phyloP scores from a whole-genome alignment of 2,888 invertebrate genomes.

The Sesamia inferens region DNA sequence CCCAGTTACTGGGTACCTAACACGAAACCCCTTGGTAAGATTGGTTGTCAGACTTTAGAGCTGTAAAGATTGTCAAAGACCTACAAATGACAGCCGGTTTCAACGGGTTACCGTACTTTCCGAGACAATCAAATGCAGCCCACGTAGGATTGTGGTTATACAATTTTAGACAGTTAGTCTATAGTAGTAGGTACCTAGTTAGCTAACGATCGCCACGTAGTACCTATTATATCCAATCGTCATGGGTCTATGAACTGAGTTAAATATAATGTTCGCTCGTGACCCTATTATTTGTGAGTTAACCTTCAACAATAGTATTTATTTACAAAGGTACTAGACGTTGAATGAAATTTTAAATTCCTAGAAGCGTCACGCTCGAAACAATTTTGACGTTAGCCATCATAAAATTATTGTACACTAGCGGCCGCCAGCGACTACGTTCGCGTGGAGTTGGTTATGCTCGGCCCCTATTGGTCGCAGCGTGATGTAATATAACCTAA shows the following conservation, averaged over 20 bases:
- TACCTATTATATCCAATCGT: conserved; percentile 23
- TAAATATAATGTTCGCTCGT: conserved; percentile 31
- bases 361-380: background rate
- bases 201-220: background rate
- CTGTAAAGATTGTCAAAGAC: no score
- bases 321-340: conserved; percentile 23
- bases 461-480: no score
- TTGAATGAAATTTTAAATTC: conserved; percentile 3
- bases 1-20: no score
- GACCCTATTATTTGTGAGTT: conserved; percentile 49
- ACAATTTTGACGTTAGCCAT: background rate
- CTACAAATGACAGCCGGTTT: no score
- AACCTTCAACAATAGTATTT: conserved; percentile 47
- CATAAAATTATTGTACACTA: background rate
- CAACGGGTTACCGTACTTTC: no score
- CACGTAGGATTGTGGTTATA: background rate
- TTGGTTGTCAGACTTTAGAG: no score
- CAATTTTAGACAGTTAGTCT: background rate
- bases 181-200: background rate
- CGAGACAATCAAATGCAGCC: background rate
- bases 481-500: no score
- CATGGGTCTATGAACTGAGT: conserved; percentile 42
- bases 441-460: no score
- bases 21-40: no score
- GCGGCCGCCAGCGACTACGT: no score